phyloP scores from a whole-genome alignment of 2,888 invertebrate genomes.

The Andrena hattorfiana region DNA sequence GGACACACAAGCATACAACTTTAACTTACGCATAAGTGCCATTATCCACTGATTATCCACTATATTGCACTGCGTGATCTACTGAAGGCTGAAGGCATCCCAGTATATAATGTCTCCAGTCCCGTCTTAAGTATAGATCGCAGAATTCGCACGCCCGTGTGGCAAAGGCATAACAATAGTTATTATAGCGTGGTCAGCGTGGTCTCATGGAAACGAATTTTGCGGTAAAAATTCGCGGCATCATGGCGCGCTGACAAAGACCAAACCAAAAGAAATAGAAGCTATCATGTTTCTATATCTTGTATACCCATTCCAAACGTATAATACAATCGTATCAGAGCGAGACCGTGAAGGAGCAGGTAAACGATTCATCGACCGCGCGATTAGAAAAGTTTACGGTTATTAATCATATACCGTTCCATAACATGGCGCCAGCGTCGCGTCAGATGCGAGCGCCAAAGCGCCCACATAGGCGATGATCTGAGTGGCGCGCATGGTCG shows the following conservation, averaged over 20 bases:
- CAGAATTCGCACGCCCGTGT: neutral
- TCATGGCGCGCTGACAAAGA: no score
- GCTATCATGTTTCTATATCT: neutral
- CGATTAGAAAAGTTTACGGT: neutral
- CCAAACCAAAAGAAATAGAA: neutral
- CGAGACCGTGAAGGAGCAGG: neutral
- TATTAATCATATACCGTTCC: slow-evolving; percentile 1
- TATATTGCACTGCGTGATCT: no score
- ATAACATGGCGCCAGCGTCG: slow-evolving; percentile 48
- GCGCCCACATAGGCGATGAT: slow-evolving; percentile 32
- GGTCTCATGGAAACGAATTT: slow-evolving; percentile 8
- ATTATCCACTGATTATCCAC: no score
- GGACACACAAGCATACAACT: neutral
- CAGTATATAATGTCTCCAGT: no score
- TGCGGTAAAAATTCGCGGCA: neutral
- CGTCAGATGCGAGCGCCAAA: slow-evolving; percentile 4
- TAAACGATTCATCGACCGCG: neutral
- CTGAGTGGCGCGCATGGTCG: slow-evolving; percentile 56
- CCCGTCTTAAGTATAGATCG: neutral
- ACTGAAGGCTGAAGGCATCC: no score
- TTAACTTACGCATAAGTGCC: neutral
- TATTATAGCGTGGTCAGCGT: neutral
- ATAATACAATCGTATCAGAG: neutral
- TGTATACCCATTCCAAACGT: no score
- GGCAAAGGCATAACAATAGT: slow-evolving; percentile 6